Base-by-base conservation (phyloP, 2,797 vertebrate species). In the Parauchenoglanis punctatus region DNA sequence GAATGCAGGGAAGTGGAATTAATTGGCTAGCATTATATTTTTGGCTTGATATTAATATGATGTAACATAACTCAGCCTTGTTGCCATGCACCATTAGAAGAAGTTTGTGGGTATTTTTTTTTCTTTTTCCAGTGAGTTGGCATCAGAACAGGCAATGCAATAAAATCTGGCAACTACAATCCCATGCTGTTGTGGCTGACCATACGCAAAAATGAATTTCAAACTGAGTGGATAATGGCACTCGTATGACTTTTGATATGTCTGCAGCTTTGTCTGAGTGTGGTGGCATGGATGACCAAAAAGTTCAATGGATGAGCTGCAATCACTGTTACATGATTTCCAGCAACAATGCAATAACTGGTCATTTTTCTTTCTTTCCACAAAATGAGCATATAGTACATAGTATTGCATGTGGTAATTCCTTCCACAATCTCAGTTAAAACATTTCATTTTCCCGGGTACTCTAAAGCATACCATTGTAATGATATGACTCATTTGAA, bases 111-210 rank as follows among this genome's bases (percentile, higher is more conserved):
- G 78, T 56, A 4, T 18, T 31, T 77, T 81, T 81, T 86, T 25
- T 59, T 4, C 31, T 63, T 75, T 86, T 88, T 78, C 85, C 67
- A 88, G 35, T 28, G 25, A 72, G 46, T 83, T 86, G 83, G 56
- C 77, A 28, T 88, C 65, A 87, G 72, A 83, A 70, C 73, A 87
- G 63, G 86, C 84, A 84, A 89, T 86, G 86, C 86, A 80, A 65
- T 86, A 91, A 89, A 83, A 83, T 85, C 81, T 77, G 87, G 70
- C 63, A 88, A 28, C 75, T 84, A 70, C 54, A 86, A 72, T 84
- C 70, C 52, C 56, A 56, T 52, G 80, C 40, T 76, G 28, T 73
- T 87, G 85, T 68, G 28, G 68, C 28, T 11, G 58, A 73, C 61
- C 73, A 82, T 86, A 40, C 61, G 54, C 65, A 28, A 86, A 81